Conservation (phyloP, 2,888 invertebrate genomes). For the Himalopsyche anomala region DNA sequence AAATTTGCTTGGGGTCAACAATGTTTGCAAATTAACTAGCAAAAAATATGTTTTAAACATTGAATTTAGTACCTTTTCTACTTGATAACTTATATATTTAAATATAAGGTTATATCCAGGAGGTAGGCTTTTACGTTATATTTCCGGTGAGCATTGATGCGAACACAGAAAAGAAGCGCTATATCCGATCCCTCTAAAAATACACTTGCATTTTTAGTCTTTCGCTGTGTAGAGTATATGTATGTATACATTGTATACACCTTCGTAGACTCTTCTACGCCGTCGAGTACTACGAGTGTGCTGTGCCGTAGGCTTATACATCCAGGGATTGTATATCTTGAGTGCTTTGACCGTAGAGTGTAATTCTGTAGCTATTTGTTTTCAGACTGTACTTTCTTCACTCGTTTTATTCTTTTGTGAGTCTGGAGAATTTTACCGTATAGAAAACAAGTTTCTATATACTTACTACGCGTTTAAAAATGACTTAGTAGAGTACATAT, state of each 20-base stretch:
- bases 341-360: not conserved
- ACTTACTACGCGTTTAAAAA: too few species aligned
- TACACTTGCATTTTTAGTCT: not conserved
- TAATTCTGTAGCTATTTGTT: slow-evolving; percentile 23
- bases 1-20: too few species aligned
- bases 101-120: not conserved
- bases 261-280: slow-evolving; percentile 12
- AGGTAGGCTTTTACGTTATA: slow-evolving; percentile 2
- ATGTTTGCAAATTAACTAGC: not conserved
- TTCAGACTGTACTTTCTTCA: not conserved
- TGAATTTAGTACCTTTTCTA: not conserved
- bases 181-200: slow-evolving; percentile 3
- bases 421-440: not conserved
- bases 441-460: too few species aligned
- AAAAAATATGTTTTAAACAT: not conserved
- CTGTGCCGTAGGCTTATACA: slow-evolving; percentile 13
- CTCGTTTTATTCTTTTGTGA: not conserved
- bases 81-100: not conserved
- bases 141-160: slow-evolving; percentile 4
- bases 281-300: not conserved
- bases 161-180: slow-evolving; percentile 3
- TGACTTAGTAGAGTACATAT: too few species aligned
- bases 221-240: not conserved
- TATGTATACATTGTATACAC: not conserved
- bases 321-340: slow-evolving; percentile 29